Base-by-base conservation (phyloP, 2,113 vertebrate species). In the Sialia sialis region DNA sequence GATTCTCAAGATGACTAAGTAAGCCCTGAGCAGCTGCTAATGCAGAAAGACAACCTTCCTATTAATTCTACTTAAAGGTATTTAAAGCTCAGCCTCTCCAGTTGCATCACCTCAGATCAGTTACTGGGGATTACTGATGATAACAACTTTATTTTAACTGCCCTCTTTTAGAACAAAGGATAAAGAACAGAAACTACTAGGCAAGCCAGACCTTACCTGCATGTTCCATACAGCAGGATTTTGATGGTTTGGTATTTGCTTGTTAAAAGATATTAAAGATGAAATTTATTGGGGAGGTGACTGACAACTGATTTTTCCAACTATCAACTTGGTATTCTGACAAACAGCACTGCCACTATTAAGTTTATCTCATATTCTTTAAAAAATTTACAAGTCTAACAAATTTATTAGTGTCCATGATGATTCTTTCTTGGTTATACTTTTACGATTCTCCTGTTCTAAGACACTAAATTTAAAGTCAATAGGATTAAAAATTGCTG, bases 11-110 rank as follows among this genome's bases (percentile, higher is more conserved):
- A 52, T 11, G 34, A 49, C 69, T 56, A 49, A 90, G 80, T 58
- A 91, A 74, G 75, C 67, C 1, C 39, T 18, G n/a, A 9, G n/a
- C 27, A 69, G 75, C 44, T 68, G 79, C 52, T 73, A 77, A 87
- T 0, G 3, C 4, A 43, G n/a, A 25, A 70, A 55, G 49, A 62
- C 51, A 39, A 38, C 58, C 64, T 67, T 52, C 36, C 43, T 16
- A 7, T 49, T 98, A 98, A 94, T 97, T 97, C 98, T 96, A 43
- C 98, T 98, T 98, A 98, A 70, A 84, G 62, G 75, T 93, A 96
- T 82, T 97, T 90, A 91, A 51, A 68, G 93, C 92, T 93, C 58
- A 93, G 93, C 76, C 81, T 59, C 86, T 70, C 70, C 4, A 32
- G 46, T 22, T 72, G 19, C 60, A 79, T 44, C 67, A 76, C 73